Evolutionary conservation across 1,140 invertebrate species (phyloP).

Genomic region (Pygmarrhopalites habei): DNA sequence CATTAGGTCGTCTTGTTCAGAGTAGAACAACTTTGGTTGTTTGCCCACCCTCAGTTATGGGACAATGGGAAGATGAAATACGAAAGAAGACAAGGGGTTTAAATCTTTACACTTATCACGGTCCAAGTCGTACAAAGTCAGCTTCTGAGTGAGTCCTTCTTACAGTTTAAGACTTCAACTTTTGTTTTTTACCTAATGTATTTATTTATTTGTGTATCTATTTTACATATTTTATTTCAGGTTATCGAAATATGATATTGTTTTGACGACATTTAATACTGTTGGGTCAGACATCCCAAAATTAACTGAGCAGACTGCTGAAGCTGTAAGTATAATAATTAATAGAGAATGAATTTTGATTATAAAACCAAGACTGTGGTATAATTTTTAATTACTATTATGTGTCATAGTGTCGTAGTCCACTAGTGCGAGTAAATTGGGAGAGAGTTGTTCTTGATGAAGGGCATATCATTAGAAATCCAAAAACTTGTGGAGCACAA

Average conservation of each 20-base stretch:
- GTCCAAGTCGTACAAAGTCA: conserved; percentile 60
- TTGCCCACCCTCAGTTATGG: conserved; percentile 73
- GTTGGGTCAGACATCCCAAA: conserved; percentile 46
- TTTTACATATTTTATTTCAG: conserved; percentile 33
- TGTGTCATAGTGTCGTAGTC: conserved; percentile 18
- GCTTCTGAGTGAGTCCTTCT: conserved; percentile 47
- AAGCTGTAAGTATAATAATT: conserved; percentile 3
- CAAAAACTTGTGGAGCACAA: conserved; percentile 64
- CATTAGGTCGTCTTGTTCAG: conserved; percentile 17
- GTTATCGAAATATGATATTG: conserved; percentile 49
- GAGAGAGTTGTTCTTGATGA: conserved; percentile 84
- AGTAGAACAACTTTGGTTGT: conserved; percentile 72
- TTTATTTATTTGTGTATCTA: conserved; percentile 3
- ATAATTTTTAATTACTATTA: not conserved
- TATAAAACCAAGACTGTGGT: not conserved
- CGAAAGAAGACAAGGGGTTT: conserved; percentile 56
- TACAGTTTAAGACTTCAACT: too few species aligned
- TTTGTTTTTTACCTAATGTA: too few species aligned
- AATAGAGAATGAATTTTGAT: not conserved
- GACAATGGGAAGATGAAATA: conserved; percentile 83
- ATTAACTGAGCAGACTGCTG: conserved; percentile 3
- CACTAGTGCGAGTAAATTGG: conserved; percentile 64
- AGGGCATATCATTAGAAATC: conserved; percentile 83
- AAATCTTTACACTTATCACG: conserved; percentile 69
- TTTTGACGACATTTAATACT: conserved; percentile 51